Evolutionary conservation across 2,888 invertebrate species (phyloP).

Genomic region (Muscina levida): DNA sequence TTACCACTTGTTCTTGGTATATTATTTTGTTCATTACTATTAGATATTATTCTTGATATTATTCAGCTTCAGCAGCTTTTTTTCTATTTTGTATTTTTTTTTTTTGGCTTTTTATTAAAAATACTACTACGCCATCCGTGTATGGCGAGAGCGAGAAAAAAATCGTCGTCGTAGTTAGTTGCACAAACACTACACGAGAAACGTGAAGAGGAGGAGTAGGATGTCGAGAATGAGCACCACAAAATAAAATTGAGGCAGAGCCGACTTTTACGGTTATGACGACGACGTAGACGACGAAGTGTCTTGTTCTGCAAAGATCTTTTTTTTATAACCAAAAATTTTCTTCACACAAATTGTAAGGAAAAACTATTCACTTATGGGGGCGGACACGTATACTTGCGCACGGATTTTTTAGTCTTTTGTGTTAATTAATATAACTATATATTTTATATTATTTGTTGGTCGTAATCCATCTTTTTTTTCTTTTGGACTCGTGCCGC

Average conservation of each 20-base stretch:
- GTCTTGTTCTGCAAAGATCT: constrained; percentile 34
- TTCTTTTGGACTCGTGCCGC: constrained; percentile 42
- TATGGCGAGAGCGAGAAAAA: constrained; percentile 27
- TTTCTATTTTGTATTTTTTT: constrained; percentile 27
- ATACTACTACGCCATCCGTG: constrained; percentile 57
- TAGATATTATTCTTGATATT: constrained; percentile 23
- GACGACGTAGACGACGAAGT: constrained; percentile 49
- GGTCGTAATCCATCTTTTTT: constrained; percentile 43
- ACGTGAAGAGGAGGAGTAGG: constrained; percentile 40
- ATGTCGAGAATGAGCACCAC: constrained; percentile 9
- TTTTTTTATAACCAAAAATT: neutral
- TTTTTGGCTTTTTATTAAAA: constrained; percentile 42
- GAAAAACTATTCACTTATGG: too few relatives aligned
- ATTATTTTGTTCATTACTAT: neutral
- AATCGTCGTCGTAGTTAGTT: constrained; percentile 35
- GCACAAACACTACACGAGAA: constrained; percentile 35
- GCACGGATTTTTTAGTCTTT: neutral
- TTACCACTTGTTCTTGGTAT: constrained; percentile 36
- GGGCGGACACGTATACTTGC: neutral
- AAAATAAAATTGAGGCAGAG: constrained; percentile 53
- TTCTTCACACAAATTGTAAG: too few relatives aligned
- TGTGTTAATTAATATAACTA: constrained; percentile 28
- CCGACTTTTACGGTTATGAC: constrained; percentile 55
- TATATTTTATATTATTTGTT: constrained; percentile 41
- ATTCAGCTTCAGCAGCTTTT: too few relatives aligned